Percentiles rank a stretch among this genome's conserved stretches.
Conservation (phyloP, 2,888 invertebrate genomes). For the Zaprionus obscuricornis region DNA sequence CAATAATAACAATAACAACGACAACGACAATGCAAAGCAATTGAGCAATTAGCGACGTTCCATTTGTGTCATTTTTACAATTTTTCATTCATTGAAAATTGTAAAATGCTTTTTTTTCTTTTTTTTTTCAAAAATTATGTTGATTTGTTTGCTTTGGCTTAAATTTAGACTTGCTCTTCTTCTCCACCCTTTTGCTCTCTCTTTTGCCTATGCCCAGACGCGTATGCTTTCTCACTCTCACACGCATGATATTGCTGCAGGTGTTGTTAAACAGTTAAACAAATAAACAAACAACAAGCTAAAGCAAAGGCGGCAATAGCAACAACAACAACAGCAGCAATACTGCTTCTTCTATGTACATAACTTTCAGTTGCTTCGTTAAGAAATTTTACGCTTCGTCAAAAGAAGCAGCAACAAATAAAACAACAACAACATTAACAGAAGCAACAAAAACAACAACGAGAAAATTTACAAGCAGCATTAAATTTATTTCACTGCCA, state of each 20-base stretch:
- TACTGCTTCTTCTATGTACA: conserved; percentile 51
- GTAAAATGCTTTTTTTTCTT: conserved; percentile 40
- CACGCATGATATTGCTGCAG: conserved; percentile 48
- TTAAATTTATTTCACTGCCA: conserved; percentile 74
- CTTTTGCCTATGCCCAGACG: too few species aligned
- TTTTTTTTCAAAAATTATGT: conserved; percentile 61
- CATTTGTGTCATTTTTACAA: conserved; percentile 51
- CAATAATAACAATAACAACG: conserved; percentile 15
- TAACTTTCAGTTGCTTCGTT: conserved; percentile 76
- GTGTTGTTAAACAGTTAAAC: conserved; percentile 76
- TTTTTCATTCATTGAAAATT: conserved; percentile 43
- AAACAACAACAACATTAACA: conserved; percentile 29
- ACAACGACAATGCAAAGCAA: conserved; percentile 35
- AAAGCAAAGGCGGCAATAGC: conserved; percentile 39
- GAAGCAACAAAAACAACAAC: conserved; percentile 25
- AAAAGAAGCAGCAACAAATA: conserved; percentile 42
- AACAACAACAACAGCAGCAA: conserved; percentile 35
- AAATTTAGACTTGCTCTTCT: conserved; percentile 60
- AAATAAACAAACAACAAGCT: conserved; percentile 68
- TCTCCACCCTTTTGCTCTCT: conserved; percentile 4
- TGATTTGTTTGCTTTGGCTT: conserved; percentile 66
- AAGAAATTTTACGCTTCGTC: conserved; percentile 76
- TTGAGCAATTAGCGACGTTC: conserved; percentile 46
- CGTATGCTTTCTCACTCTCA: conserved; percentile 15
- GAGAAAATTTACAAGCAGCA: conserved; percentile 64